Evolutionary conservation across 2,888 invertebrate species (phyloP).

Genomic region (Choreutis nemorana): DNA sequence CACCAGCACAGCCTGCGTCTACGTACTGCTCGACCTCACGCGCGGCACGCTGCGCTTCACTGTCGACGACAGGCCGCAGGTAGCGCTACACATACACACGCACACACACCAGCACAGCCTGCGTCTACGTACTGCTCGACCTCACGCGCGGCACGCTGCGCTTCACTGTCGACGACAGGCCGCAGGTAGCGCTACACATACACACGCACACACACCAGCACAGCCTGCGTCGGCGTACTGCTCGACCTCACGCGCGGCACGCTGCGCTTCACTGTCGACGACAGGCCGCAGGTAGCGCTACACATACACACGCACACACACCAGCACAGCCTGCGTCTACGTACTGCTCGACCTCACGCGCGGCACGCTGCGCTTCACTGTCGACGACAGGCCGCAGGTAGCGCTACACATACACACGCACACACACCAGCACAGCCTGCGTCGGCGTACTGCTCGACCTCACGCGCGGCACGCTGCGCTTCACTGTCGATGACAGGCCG

Average conservation of each 20-base stretch:
- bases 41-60: too few relatives aligned
- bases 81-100: background rate
- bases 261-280: conserved; percentile 1
- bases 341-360: too few relatives aligned
- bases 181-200: too few relatives aligned
- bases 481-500: conserved; percentile 4
- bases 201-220: too few relatives aligned
- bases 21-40: conserved; percentile 84
- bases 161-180: conserved; percentile 21
- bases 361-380: conserved; percentile 73
- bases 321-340: too few relatives aligned
- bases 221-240: conserved; percentile 1
- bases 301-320: too few relatives aligned
- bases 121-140: conserved; percentile 85
- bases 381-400: conserved; percentile 95
- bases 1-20: conserved; percentile 84
- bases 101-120: conserved; percentile 59
- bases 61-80: conserved; percentile 1
- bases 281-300: background rate
- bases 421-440: too few relatives aligned
- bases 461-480: too few relatives aligned
- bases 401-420: too few relatives aligned
- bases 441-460: too few relatives aligned
- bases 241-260: too few relatives aligned
- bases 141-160: too few relatives aligned